Conservation (phyloP, 2,888 invertebrate genomes). For the Lepidochitona cinerea region DNA sequence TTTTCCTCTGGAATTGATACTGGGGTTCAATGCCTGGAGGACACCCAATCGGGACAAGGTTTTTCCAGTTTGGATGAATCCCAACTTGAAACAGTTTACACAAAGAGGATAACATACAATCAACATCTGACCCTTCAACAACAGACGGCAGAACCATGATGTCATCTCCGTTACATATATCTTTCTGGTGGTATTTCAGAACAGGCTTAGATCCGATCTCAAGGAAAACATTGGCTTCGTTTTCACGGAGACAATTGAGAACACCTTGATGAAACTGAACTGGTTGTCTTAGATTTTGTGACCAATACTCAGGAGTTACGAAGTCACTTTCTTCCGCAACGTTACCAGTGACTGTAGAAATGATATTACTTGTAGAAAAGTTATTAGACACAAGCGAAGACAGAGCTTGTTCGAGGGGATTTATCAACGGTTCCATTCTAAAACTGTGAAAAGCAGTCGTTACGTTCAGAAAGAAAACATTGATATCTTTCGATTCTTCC, state of each 20-base stretch:
- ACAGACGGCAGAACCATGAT: background rate
- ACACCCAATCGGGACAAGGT: too few relatives aligned
- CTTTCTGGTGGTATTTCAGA: slow-evolving; percentile 31
- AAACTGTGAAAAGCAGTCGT: slow-evolving; percentile 54
- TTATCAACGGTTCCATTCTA: slow-evolving; percentile 32
- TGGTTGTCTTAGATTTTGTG: slow-evolving; percentile 44
- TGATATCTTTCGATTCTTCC: slow-evolving; percentile 7
- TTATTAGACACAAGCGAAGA: slow-evolving; percentile 16
- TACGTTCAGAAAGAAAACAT: slow-evolving; percentile 35
- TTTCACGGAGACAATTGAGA: slow-evolving; percentile 15
- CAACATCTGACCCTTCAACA: background rate
- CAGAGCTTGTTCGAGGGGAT: slow-evolving; percentile 28
- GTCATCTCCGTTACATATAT: slow-evolving; percentile 18
- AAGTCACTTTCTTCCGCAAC: slow-evolving; percentile 21
- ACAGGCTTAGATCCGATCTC: slow-evolving; percentile 57
- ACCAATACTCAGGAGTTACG: slow-evolving; percentile 45
- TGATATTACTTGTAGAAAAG: slow-evolving; percentile 27
- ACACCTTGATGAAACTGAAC: slow-evolving; percentile 40
- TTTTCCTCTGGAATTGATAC: background rate
- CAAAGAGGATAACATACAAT: background rate
- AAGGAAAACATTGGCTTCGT: slow-evolving; percentile 37
- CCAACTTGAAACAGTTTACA: background rate
- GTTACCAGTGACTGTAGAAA: slow-evolving; percentile 49
- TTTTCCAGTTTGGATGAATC: background rate
- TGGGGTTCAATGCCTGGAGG: background rate